phyloP scores from a whole-genome alignment of 2,888 invertebrate species.

The Pyrgus malvae region DNA sequence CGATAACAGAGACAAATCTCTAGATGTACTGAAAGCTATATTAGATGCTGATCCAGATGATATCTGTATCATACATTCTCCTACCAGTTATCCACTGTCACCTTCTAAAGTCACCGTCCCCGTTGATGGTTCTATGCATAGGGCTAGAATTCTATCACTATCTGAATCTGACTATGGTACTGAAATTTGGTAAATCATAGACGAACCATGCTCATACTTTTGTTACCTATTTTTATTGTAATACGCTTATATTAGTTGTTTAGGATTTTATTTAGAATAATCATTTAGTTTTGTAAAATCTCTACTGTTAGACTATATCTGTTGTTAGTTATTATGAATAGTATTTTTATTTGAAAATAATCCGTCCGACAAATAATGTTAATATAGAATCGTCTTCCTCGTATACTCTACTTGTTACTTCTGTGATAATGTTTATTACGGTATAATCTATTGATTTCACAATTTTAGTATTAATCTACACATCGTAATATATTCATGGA shows the following conservation, averaged over 20 bases:
- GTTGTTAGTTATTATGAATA: not conserved
- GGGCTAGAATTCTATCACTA: slow-evolving; percentile 84
- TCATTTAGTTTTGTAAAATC: slow-evolving; percentile 1
- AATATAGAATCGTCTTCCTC: slow-evolving; percentile 56
- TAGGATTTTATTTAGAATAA: slow-evolving; percentile 14
- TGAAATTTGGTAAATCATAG: slow-evolving; percentile 86
- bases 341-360: slow-evolving; percentile 33
- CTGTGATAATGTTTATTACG: slow-evolving; percentile 54
- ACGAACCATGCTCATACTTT: not conserved
- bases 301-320: not conserved
- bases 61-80: slow-evolving; percentile 62
- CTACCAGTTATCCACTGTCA: slow-evolving; percentile 72
- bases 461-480: slow-evolving; percentile 38
- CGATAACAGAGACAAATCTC: slow-evolving; percentile 61
- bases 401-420: slow-evolving; percentile 43
- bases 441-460: slow-evolving; percentile 30
- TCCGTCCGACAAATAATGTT: slow-evolving; percentile 56
- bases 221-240: slow-evolving; percentile 38
- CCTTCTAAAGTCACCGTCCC: slow-evolving; percentile 84
- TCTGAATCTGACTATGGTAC: slow-evolving; percentile 84
- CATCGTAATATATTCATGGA: slow-evolving; percentile 32
- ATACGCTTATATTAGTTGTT: slow-evolving; percentile 38
- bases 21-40: slow-evolving; percentile 71
- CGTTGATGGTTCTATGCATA: slow-evolving; percentile 82
- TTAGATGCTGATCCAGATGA: slow-evolving; percentile 75